Percentiles rank a stretch among this genome's conserved stretches.
These are phyloP conservation scores for Vulpes ferrilata DNA, from an alignment of 2,113 vertebrate genomes.

Conservation along the genomic window DNA sequence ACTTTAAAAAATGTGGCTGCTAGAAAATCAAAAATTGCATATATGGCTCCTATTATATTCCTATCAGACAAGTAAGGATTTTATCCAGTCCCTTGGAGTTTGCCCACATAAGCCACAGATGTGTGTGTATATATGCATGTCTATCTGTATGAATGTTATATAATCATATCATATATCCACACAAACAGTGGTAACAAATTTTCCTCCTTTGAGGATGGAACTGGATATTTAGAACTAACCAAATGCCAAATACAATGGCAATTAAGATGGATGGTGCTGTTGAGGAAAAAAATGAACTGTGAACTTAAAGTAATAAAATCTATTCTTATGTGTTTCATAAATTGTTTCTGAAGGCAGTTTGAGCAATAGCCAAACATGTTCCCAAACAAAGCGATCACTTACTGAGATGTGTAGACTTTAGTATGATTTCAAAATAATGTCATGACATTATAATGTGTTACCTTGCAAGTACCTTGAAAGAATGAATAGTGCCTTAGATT, in stretches of 20 bases:
- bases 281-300: conserved; percentile 47
- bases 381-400: background rate
- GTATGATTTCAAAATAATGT: conserved; percentile 4
- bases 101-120: conserved; percentile 17
- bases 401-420: background rate
- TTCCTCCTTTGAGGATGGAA: background rate
- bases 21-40: background rate
- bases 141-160: background rate
- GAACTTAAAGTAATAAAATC: conserved; percentile 55
- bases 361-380: background rate
- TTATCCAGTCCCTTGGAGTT: background rate
- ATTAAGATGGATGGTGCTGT: background rate
- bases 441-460: background rate
- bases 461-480: background rate
- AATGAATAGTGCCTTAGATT: background rate
- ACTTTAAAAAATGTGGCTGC: background rate
- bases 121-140: background rate
- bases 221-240: conserved; percentile 45
- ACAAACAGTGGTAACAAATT: background rate
- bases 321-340: background rate
- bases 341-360: conserved; percentile 30
- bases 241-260: background rate
- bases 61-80: background rate
- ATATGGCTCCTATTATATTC: background rate
- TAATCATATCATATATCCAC: background rate